Evolutionary conservation across 2,113 vertebrate genomes (phyloP), one percentile per base, ranked within the genome.

Genomic region (Forbesichthys agassizii): DNA sequence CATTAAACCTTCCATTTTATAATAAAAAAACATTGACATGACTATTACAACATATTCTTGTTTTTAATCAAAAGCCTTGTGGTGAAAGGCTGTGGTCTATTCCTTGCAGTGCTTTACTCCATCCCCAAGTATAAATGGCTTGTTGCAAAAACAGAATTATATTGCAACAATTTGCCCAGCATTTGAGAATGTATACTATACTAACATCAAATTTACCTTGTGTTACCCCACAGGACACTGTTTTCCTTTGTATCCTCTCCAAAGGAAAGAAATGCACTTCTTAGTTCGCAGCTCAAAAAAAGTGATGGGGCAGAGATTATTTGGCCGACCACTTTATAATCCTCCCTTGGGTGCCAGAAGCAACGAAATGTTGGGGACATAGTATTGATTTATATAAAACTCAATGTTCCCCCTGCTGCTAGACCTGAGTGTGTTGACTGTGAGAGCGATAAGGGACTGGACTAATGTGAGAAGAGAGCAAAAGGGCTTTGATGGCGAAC

Each of bases 381-480:
- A 71, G 76, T 87, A 89, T 89, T 88, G 90, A 91, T 89, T 87
- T 84, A 85, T 89, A 90, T 86, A 83, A 87, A 89, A 78, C 78
- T 83, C 84, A 87, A 86, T 88, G 84, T 88, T 86, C 84, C 79
- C 82, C 75, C 69, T 10, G 73, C 70, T 73, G 77, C 81, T 82
- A 80, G 76, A 89, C 81, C 77, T 82, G 83, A 87, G 87, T 68
- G 69, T 73, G 71, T 87, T 76, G 74, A 77, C 75, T 57, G 70
- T 68, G 75, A 80, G 80, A 70, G 83, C 47, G 87, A 88, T 84
- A 86, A 89, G 81, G 73, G 84, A 81, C 80, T 82, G 80, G 67
- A 79, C 84, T 82, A 86, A 90, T 85, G 82, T 84, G 67, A 86
- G 81, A 75, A 73, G 80, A 82, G 75, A 76, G 85, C 70, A 70